Evolutionary conservation across 2,888 invertebrate species (phyloP).

Genomic region (Glaucopsyche alexis): DNA sequence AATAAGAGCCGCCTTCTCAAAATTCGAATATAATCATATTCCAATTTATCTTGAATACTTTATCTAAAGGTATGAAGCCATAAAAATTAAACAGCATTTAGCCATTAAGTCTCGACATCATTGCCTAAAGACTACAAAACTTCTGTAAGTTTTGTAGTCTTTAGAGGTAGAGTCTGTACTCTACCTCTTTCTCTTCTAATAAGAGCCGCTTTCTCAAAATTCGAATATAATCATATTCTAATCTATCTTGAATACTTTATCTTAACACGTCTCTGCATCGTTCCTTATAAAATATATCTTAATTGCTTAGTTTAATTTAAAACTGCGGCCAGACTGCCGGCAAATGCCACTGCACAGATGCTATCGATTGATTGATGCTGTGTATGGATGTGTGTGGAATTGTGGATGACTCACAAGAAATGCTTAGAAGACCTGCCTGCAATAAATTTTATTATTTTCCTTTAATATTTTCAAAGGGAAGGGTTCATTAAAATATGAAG

Average conservation of each 20-base stretch:
- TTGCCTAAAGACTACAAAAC: too few relatives aligned
- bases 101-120: too few relatives aligned
- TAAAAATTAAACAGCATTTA: too few relatives aligned
- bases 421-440: background rate
- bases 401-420: background rate
- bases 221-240: background rate
- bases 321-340: constrained; percentile 41
- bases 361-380: constrained; percentile 54
- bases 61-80: too few relatives aligned
- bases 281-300: constrained; percentile 35
- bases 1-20: too few relatives aligned
- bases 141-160: too few relatives aligned
- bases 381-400: constrained; percentile 9
- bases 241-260: background rate
- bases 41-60: background rate
- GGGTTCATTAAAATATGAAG: too few relatives aligned
- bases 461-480: too few relatives aligned
- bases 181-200: too few relatives aligned
- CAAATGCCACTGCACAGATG: constrained; percentile 55
- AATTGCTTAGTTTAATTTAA: constrained; percentile 41
- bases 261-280: constrained; percentile 7
- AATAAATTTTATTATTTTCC: too few relatives aligned
- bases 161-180: too few relatives aligned
- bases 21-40: background rate
- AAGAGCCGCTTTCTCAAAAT: too few relatives aligned